phyloP scores from a whole-genome alignment of 2,797 vertebrate genomes.

The Pseudocheirus occidentalis region DNA sequence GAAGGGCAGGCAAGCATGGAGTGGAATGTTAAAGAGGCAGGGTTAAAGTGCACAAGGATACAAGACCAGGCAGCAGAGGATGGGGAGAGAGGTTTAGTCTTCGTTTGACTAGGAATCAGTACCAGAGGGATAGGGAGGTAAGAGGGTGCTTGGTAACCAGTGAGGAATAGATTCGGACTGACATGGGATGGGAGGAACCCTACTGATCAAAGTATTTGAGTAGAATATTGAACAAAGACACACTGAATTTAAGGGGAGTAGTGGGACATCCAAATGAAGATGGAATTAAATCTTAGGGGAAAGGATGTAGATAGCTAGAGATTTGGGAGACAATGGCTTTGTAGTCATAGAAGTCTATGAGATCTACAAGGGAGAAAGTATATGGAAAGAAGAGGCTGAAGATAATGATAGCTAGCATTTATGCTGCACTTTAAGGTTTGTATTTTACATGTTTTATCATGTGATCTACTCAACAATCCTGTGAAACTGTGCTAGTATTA shows the following conservation, averaged over 20 bases:
- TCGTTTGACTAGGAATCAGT: neutral
- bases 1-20: neutral
- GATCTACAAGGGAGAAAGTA: neutral
- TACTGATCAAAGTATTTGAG: neutral
- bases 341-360: neutral
- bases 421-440: neutral
- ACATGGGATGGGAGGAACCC: neutral
- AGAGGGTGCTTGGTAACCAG: neutral
- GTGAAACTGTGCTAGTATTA: neutral
- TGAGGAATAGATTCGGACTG: neutral
- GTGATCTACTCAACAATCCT: neutral
- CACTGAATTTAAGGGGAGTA: neutral
- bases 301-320: neutral
- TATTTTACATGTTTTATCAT: neutral
- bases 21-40: neutral
- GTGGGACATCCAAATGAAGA: neutral
- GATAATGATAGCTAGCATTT: neutral
- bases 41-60: neutral
- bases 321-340: neutral
- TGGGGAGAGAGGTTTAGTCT: neutral
- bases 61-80: neutral
- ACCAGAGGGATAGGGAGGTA: neutral
- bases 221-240: neutral
- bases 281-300: neutral
- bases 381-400: neutral